Base-by-base conservation (phyloP, 2,888 invertebrate species). In the Drosophila pegasa region DNA sequence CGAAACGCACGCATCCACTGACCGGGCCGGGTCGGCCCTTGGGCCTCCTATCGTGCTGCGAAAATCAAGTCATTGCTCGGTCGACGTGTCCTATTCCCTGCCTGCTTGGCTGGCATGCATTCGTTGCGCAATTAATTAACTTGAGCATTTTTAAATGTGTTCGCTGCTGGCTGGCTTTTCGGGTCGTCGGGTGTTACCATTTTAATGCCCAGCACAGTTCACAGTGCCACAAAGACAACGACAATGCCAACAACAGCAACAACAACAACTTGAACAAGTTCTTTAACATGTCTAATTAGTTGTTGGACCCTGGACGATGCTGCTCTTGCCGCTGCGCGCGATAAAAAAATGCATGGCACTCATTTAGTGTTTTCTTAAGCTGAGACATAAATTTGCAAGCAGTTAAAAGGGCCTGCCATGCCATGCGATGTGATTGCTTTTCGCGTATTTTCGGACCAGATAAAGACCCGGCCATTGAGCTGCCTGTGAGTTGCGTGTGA, bases 241-340 rank as follows among this genome's bases (percentile, higher is more conserved):
- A 48, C 68, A 54, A 66, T 51, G 56, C 37, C 55, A 66, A 61
- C 58, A 63, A 71, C 29, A 63, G 43, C 51, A 62, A 65, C 63
- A 59, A 55, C 52, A 76, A 78, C 72, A 69, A 65, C 57, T 66
- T 50, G 73, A 79, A 80, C 85, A 80, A 86, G 83, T 83, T 90
- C 90, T 88, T 90, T 90, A 90, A 90, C 90, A 90, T 88, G 88
- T 90, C 90, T 90, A 90, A 90, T 90, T 90, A 90, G 90, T 90
- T 90, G 90, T 90, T 84, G 81, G 71, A 27, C 50, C 57, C 59
- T 37, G 75, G 29, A 51, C 71, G 33, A 16, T 78, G 71, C 73
- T 71, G 52, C 66, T 78, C 71, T 78, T 64, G 52, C 66, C 74
- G 75, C 78, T 75, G 72, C 71, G 70, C 75, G 75, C 73, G 85